Base-by-base conservation (phyloP, 2,888 invertebrate genomes). In the Mythimna ferrago region DNA sequence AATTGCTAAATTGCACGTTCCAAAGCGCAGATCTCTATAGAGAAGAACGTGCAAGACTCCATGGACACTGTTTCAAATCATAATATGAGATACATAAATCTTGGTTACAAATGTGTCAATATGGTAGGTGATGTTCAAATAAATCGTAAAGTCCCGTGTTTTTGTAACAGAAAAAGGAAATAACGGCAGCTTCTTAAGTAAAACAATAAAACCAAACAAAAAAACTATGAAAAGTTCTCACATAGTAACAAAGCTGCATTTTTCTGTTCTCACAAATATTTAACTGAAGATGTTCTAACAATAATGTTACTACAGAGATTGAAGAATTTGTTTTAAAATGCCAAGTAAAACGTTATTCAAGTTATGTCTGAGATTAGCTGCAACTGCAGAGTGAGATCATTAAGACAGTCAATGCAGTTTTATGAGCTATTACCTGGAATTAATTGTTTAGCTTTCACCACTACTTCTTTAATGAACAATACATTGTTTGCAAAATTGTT, bases 381-480 rank as follows among this genome's bases (percentile, higher is more conserved):
- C 44, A 10, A 32, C 32, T 44, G 32, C 21, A 19, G 53, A 61
- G 41, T 41, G 58, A 26, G 19, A 54, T 64, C 48, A 35, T 66
- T 58, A 64, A 61, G 32, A 64, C 57, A 26, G 44, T 53, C 66
- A n/a, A 77, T 76, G 71, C 60, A 67, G 58, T 80, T 73, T 82
- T 69, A 82, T 61, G 68, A 63, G 66, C 63, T 54, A 63, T 80
- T 69, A 67, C 70, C 16, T 41, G 35, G 71, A 57, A 72, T 48
- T 72, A 82, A 68, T 76, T 67, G 66, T 71, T 67, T n/a, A 41
- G 73, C 80, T 81, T 83, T 81, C 79, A 79, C 79, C 61, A 51
- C 61, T 16, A 67, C 66, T 44, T 62, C 56, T 65, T 3, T 60
- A 35, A 44, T 44, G 54, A 67, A 56, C 38, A 69, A 0, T 35